These are phyloP conservation scores for Propithecus deckenii DNA, from an alignment of 2,797 vertebrate species.

Conservation along the genomic window DNA sequence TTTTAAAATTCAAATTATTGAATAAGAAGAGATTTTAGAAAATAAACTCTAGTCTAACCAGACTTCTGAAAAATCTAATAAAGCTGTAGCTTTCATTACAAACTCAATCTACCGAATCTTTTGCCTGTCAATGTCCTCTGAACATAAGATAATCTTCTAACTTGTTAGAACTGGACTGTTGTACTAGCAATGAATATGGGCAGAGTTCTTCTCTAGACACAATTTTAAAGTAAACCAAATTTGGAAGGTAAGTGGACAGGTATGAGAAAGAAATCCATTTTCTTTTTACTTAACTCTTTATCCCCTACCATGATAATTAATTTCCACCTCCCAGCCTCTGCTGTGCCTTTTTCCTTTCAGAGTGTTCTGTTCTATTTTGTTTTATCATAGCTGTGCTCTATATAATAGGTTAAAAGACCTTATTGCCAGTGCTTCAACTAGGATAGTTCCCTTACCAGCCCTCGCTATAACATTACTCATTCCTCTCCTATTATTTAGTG, in stretches of 20 bases:
- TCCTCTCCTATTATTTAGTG: neutral
- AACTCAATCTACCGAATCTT: neutral
- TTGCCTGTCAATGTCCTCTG: neutral
- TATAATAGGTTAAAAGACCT: neutral
- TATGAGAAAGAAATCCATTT: neutral
- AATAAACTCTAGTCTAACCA: neutral
- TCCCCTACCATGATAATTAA: neutral
- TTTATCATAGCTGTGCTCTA: neutral
- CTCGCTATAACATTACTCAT: neutral
- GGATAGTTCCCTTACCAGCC: neutral
- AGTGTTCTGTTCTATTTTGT: neutral
- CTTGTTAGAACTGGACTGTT: neutral
- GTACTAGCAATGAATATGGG: neutral
- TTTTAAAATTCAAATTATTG: conserved; percentile 45
- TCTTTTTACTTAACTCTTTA: neutral
- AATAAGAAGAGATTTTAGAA: neutral
- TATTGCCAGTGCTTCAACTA: neutral
- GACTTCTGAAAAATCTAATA: conserved; percentile 28
- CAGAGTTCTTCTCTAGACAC: neutral
- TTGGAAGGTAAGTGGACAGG: neutral
- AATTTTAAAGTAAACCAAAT: neutral
- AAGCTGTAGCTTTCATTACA: conserved; percentile 23
- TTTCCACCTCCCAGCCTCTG: too few species aligned
- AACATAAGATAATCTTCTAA: neutral
- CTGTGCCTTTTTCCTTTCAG: neutral